phyloP scores from a whole-genome alignment of 2,888 invertebrate species.

The Hermaeophaga mercurialis region DNA sequence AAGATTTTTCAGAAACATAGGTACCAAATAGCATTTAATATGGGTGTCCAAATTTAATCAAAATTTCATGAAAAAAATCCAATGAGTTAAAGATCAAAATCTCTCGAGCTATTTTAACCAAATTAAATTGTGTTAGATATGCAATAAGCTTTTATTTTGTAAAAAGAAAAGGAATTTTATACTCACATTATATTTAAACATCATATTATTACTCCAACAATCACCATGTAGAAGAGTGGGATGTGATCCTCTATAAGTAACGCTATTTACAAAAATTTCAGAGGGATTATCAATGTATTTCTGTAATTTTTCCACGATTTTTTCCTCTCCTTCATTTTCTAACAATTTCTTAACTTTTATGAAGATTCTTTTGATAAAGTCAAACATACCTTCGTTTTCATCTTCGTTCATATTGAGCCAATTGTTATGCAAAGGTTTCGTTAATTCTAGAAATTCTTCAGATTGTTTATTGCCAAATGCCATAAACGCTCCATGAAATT shows the following conservation, averaged over 20 bases:
- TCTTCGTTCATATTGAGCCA: neutral
- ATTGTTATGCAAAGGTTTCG: neutral
- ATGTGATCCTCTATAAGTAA: slow-evolving; percentile 17
- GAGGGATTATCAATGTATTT: neutral
- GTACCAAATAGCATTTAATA: too few species aligned
- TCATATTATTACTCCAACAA: slow-evolving; percentile 45
- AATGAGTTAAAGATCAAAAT: too few species aligned
- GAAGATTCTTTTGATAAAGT: neutral
- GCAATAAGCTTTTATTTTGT: too few species aligned
- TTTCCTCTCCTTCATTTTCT: neutral
- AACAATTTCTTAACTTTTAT: neutral
- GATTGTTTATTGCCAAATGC: slow-evolving; percentile 33
- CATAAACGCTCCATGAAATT: slow-evolving; percentile 40
- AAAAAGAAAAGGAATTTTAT: too few species aligned
- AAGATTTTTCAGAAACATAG: too few species aligned
- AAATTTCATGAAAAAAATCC: too few species aligned
- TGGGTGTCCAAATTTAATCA: too few species aligned
- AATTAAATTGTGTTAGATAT: too few species aligned
- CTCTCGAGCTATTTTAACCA: too few species aligned
- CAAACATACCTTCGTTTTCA: too few species aligned
- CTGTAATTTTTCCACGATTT: slow-evolving; percentile 4
- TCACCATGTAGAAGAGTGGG: slow-evolving; percentile 46
- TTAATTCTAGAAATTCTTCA: slow-evolving; percentile 24
- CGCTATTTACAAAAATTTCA: neutral
- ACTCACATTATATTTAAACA: slow-evolving; percentile 46